Base-by-base conservation (phyloP, 30 jellyfish, hydroid and myxozoan genomes). In the Aurelia aurita region DNA sequence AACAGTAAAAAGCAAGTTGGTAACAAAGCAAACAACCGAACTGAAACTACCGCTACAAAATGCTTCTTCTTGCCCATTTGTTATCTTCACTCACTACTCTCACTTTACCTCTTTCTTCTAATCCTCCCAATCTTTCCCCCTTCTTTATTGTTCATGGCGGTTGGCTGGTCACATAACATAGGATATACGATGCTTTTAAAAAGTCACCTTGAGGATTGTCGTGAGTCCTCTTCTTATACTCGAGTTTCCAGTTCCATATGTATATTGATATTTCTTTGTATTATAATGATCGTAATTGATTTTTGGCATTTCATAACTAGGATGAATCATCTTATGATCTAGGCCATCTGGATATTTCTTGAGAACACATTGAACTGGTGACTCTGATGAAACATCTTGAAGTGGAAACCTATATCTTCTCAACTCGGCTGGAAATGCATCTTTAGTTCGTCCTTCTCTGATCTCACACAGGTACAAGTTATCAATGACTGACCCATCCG, bases 331-430 rank as follows among this genome's bases (percentile, higher is more conserved):
- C 69, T 71, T 90, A 65, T 70, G 66, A 49, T 89, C 97, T 22
- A 69, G 57, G 12, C 97, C 97, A 31, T 61, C 69, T 19, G 57
- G 39, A 23, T 67, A 12, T 43, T 58, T 46, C 29, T 25, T 53
- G 20, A 80, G 84, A 6, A 46, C 66, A 12, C 26, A 51, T 12
- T 7, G 21, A 5, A 32, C 57, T 11, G 90, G 89, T 8, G 68
- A 45, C 77, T 79, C 89, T 15, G 76, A 13, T 44, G 53, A 32
- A 49, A 80, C 70, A 23, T 31, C 87, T 39, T 72, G 89, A 18
- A 89, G 58, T 22, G 97, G 97, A 47, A 89, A 49, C 18, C 90
- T 91, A 60, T 89, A 89, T 32, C 97, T 66, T 63, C 97, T 46
- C 1, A 89, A 67, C 70, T 87, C 61, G 3, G 86, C 84, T 13